Evolutionary conservation across 92 coral and sea anemone species (phyloP), one percentile per base, ranked within the genome.

Genomic region (Pocillopora grandis): DNA sequence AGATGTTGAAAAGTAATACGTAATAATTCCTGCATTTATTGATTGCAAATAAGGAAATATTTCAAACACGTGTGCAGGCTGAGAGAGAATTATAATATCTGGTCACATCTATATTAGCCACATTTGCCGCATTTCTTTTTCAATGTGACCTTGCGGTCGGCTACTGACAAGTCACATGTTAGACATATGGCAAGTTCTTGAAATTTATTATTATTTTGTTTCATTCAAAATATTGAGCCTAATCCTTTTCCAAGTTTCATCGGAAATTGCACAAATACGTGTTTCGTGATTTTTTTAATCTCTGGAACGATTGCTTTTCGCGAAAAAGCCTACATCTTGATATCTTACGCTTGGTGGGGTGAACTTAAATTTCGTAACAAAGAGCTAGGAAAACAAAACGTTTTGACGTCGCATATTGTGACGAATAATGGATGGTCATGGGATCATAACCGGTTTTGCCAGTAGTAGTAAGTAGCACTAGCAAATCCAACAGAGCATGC

Each of bases 361-460:
- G 36, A 77, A 48, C 58, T 62, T 12, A 23, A 64, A 67, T 82
- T 82, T 55, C 73, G 77, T 63, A 74, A 82, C 79, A 74, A 74
- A 64, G 52, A 42, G 63, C 73, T 9, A 52, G 23, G 21, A 62
- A 31, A 72, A 75, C 71, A 73, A 83, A 83, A 62, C 64, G 86
- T 61, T 72, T 62, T 72, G 67, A 82, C 75, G 78, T 66, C 56
- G 65, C 48, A 62, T 72, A 71, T 42, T 42, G 5, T 42, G 52
- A 42, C 52, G 52, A 42, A 20, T 12, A 82, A 62, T 62, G 42
- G 49, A 81, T 81, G 52, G 77, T 81, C 85, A 81, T 64, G 80
- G 58, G 86, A 83, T 80, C 62, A 66, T 61, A 73, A 83, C 86
- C 80, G 86, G 86, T 83, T 83, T 83, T 83, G 74, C 86, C 65